Evolutionary conservation across 2,888 invertebrate genomes (phyloP), one percentile per base, ranked within the genome.

Genomic region (Ferdinandea cuprea): DNA sequence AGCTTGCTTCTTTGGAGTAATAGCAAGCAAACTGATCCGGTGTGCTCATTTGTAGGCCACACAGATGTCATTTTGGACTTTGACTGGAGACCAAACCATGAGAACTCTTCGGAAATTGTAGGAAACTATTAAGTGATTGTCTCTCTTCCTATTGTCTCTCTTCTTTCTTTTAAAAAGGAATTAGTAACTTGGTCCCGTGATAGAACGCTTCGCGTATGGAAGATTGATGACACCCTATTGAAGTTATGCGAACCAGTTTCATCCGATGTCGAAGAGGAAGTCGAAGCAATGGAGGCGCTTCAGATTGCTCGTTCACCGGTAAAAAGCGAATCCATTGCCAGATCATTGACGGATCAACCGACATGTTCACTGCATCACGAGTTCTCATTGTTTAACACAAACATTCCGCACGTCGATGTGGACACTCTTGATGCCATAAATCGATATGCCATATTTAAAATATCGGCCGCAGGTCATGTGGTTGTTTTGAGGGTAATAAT

Each of bases 141-240:
- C 15, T 58, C 68, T 65, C 58, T 32, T 21, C 1, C n/a, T 13
- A 15, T 40, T 7, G 13, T 2, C 2, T 1, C 13, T 15, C 7
- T n/a, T 40, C 2, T 40, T 2, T 25, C 5, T 25, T 25, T 2
- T 40, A 0, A 13, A 13, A 85, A 88, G 89, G 97, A 98, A 89
- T 92, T 99, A 50, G 95, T 98, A 0, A 98, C 98, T 1, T 99
- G 98, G 98, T 97, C 97, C 0, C 94, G 97, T 88, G 98, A 99
- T 92, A 97, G 98, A 88, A 96, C 95, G 11, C 92, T 99, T 40
- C 93, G 98, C 63, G 94, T 98, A 19, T 98, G 98, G 96, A 94
- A 95, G 88, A 96, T 98, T 88, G 97, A 97, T 89, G 94, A 96
- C 42, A 94, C 95, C 77, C 92, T 98, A 84, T 94, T 97, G 86